phyloP scores from a whole-genome alignment of 1,140 invertebrate genomes.

The Ephestia elutella region DNA sequence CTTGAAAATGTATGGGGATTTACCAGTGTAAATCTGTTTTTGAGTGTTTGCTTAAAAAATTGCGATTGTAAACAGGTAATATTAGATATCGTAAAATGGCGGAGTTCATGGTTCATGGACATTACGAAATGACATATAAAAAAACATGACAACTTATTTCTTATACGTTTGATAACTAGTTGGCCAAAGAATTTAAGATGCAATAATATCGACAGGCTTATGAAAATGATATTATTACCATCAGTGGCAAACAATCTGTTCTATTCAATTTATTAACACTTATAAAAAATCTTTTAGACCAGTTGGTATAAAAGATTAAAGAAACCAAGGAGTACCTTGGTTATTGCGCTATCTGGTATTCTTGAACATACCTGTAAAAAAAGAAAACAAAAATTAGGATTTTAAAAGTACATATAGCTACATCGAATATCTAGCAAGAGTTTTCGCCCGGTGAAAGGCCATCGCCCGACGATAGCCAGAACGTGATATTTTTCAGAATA shows the following conservation, averaged over 20 bases:
- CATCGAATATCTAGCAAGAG: background rate
- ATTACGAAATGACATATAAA: background rate
- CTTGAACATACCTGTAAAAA: no score
- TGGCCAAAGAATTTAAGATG: background rate
- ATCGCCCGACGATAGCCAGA: background rate
- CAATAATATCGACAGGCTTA: background rate
- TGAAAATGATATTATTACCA: no score
- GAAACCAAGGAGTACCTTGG: no score
- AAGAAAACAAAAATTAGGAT: background rate
- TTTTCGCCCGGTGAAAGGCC: background rate
- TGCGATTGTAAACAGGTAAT: background rate
- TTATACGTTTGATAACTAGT: background rate
- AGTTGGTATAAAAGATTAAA: no score
- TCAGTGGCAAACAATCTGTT: no score
- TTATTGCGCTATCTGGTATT: no score
- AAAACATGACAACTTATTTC: background rate
- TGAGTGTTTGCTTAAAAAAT: no score
- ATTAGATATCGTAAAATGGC: background rate
- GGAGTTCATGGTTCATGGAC: background rate
- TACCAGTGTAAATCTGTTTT: no score
- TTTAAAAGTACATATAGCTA: background rate
- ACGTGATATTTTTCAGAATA: conserved; percentile 1
- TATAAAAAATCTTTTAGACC: no score
- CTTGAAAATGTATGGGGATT: no score
- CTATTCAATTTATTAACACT: no score